Conservation (phyloP, 30 jellyfish, hydroid and myxozoan genomes). For the Aurelia aurita complex sp. Pacific region DNA sequence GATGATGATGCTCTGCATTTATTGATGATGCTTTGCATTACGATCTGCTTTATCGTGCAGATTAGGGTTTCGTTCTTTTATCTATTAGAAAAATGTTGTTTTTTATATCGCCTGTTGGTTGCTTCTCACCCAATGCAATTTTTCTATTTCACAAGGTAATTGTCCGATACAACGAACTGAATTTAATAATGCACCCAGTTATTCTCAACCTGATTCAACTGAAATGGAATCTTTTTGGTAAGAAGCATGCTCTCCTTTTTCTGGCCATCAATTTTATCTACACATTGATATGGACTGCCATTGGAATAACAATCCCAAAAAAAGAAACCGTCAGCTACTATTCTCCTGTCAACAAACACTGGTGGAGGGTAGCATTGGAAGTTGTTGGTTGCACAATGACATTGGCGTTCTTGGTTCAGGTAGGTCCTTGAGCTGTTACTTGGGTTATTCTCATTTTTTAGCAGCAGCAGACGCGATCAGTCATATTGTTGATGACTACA, state of each 20-base stretch:
- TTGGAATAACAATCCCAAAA: slow-evolving; percentile 68
- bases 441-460: no score
- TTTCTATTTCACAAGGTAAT: slow-evolving; percentile 50
- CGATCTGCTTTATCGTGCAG: no score
- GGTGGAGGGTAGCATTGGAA: slow-evolving; percentile 78
- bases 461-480: no score
- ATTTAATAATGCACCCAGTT: slow-evolving; percentile 85
- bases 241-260: slow-evolving; percentile 40
- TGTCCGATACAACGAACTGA: slow-evolving; percentile 74
- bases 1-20: no score
- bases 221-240: slow-evolving; percentile 88
- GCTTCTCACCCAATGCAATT: neutral
- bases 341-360: slow-evolving; percentile 67
- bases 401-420: slow-evolving; percentile 56
- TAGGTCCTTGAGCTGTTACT: neutral
- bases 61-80: no score
- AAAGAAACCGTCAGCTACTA: slow-evolving; percentile 30
- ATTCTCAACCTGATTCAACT: slow-evolving; percentile 71
- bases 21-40: no score
- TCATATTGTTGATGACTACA: no score
- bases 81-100: no score
- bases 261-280: slow-evolving; percentile 54
- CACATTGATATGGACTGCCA: slow-evolving; percentile 87
- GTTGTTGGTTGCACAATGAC: slow-evolving; percentile 65
- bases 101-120: no score